Base-by-base conservation (phyloP, 2,888 invertebrate genomes). In the Harpagoxenus sublaevis region DNA sequence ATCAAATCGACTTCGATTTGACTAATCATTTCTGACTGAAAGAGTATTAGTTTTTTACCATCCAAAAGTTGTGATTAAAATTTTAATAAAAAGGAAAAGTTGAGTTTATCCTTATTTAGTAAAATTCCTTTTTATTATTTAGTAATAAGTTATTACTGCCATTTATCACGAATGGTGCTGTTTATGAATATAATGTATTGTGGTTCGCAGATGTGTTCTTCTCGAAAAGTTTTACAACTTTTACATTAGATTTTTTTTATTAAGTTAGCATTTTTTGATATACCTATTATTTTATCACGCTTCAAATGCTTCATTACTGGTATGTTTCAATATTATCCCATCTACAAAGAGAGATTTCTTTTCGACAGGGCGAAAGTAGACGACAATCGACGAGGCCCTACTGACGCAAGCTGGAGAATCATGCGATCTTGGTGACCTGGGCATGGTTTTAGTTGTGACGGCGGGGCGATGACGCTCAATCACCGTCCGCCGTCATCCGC, bases 391-490 rank as follows among this genome's bases (percentile, higher is more conserved):
- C 48, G 35, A 65, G 23, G 48, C 12, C 35, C 74, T 48, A 48
- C 71, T 57, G 60, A 62, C 28, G 79, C 74, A 73, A 73, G 79
- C 28, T 81, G 74, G 75, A 48, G 60, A 73, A 35, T 81, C 28
- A 48, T n/a, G 1, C 60, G 79, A 74, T 75, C 68, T 85, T 86
- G 71, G 84, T 88, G 84, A 88, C 79, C 89, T 87, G 93, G 93
- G 92, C 91, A 94, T 94, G 94, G 92, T 94, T 91, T 92, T 93
- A 89, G 92, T 90, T 92, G 93, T 90, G 94, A 94, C 93, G 93
- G 92, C 94, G 92, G 94, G 94, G 94, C 94, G 94, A 94, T 94
- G 94, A 94, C 93, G 92, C 94, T 93, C 92, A 92, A 94, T 91
- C 92, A 92, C 92, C 93, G 92, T 92, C 92, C 90, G 87, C 87